Base-by-base conservation (phyloP, 2,888 invertebrate species). In the Dryobotodes eremita region DNA sequence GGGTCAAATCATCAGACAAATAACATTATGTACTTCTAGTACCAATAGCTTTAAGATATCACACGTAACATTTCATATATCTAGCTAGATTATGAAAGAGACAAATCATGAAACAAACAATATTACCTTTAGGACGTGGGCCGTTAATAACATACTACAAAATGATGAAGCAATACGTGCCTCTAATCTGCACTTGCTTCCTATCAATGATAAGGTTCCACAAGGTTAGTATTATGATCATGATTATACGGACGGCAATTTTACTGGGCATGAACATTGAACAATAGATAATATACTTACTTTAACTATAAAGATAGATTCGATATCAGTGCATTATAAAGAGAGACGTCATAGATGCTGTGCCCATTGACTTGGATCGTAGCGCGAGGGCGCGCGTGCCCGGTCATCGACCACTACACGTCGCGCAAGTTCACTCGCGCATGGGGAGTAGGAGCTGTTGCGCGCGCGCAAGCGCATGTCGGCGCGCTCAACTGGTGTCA, bases 341-440 rank as follows among this genome's bases (percentile, higher is more conserved):
- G 61, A 83, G 81, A 89, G 86, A 88, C 82, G 79, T 89, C 88
- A 88, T 88, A 88, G 87, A 89, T 88, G 87, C 80, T 87, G 80
- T 85, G 81, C 90, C 86, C 89, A 90, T 90, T 90, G 90, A 90
- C 79, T 86, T 88, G 77, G 85, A 86, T 83, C 75, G 83, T 53
- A 83, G 80, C 71, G 85, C 71, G 85, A 80, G 91, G 92, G 91
- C 92, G 92, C 94, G 93, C 94, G 93, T 93, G 94, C 92, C 92
- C 94, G 95, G 95, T 96, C 95, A 94, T 92, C 94, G 94, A 94
- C 94, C 93, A 94, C 89, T 87, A 88, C 91, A 89, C 92, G 90
- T 90, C 89, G 90, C 86, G 89, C 91, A 90, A 92, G 94, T 93
- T 93, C 92, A 93, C 89, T 91, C 89, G 92, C 91, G 90, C 92